Evolutionary conservation across 2,113 vertebrate genomes (phyloP).

Genomic region (Chlamydotis undulata): DNA sequence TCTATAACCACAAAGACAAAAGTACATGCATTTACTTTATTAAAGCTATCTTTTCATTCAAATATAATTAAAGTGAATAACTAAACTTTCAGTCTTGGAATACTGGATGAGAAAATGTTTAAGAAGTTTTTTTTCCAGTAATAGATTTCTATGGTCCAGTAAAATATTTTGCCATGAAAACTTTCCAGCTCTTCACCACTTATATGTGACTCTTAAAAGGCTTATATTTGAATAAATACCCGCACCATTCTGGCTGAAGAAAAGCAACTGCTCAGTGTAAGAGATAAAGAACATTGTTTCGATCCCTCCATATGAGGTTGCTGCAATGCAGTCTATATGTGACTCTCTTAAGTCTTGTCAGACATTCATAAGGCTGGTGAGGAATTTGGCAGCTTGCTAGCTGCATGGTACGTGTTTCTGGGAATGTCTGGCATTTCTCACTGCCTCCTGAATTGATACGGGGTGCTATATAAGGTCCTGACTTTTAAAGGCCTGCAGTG

Average conservation of each 20-base stretch:
- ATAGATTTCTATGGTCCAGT: background rate
- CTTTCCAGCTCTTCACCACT: background rate
- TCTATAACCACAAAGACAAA: background rate
- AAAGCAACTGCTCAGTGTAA: background rate
- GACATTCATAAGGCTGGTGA: background rate
- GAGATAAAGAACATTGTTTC: background rate
- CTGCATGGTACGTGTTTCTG: background rate
- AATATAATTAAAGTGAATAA: background rate
- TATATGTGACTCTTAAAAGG: background rate
- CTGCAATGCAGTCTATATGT: background rate
- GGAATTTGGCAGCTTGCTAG: background rate
- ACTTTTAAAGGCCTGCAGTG: background rate
- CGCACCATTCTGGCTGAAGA: background rate
- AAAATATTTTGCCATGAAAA: background rate
- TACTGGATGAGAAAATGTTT: background rate
- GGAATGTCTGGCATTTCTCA: conserved; percentile 14
- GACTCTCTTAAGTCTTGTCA: background rate
- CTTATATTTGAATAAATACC: background rate
- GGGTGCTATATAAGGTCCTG: background rate
- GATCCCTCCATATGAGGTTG: background rate
- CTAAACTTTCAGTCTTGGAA: background rate
- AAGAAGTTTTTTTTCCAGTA: background rate
- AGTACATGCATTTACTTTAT: background rate
- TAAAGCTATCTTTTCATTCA: background rate
- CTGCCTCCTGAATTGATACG: background rate